These are phyloP conservation scores for Lindbergichthys nudifrons DNA, from an alignment of 2,797 vertebrate genomes.

Conservation along the genomic window DNA sequence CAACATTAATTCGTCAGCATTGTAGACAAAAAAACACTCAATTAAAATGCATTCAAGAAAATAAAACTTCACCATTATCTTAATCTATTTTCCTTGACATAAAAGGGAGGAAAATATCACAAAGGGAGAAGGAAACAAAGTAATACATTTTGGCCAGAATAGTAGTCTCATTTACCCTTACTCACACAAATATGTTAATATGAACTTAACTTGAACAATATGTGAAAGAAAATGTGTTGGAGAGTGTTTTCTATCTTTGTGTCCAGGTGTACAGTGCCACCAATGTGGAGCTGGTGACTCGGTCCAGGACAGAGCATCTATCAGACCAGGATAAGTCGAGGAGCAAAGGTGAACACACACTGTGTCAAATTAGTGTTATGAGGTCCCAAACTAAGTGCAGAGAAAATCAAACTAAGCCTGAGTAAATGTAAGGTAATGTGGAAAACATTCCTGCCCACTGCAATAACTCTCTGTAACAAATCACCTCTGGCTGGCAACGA, in stretches of 20 bases:
- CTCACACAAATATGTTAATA: background rate
- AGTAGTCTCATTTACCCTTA: background rate
- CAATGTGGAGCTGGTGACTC: constrained; percentile 95
- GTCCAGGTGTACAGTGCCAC: constrained; percentile 95
- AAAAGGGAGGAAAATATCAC: too few species aligned
- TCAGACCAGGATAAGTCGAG: constrained; percentile 97
- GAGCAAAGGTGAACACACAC: constrained; percentile 88
- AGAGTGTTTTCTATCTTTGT: background rate
- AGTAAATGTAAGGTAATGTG: background rate
- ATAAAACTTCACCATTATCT: too few species aligned
- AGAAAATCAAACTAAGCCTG: background rate
- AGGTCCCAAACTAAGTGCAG: background rate
- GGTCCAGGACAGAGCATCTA: constrained; percentile 94
- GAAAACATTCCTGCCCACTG: too few species aligned
- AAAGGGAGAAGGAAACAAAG: too few species aligned
- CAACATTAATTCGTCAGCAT: too few species aligned
- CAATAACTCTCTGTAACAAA: too few species aligned
- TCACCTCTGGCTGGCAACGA: too few species aligned
- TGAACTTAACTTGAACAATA: background rate
- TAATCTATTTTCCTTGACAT: too few species aligned
- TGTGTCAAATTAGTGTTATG: background rate
- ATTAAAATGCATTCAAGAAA: too few species aligned
- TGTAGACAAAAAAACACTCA: too few species aligned
- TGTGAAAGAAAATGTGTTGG: background rate
- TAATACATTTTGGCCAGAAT: too few species aligned